These are phyloP conservation scores for Paramormyrops kingsleyae DNA, from an alignment of 2,113 vertebrate genomes.

Conservation along the genomic window DNA sequence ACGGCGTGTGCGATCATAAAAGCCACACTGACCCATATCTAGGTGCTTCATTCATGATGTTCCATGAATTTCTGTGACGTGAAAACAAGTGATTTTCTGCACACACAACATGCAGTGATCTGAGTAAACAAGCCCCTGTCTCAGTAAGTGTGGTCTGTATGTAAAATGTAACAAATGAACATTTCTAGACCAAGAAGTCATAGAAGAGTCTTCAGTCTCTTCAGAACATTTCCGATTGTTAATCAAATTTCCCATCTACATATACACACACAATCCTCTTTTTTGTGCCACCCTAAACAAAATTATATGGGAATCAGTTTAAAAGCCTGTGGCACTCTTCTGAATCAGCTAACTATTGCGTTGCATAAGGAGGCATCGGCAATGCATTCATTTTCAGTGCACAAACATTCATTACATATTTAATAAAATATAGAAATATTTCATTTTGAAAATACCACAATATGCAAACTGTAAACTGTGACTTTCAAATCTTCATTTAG, in stretches of 20 bases:
- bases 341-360: background rate
- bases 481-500: constrained; percentile 18
- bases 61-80: background rate
- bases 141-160: background rate
- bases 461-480: constrained; percentile 6
- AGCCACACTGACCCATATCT: background rate
- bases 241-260: background rate
- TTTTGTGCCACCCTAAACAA: background rate
- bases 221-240: background rate
- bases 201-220: background rate
- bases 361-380: background rate
- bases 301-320: background rate
- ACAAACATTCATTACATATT: background rate
- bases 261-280: background rate
- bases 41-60: background rate
- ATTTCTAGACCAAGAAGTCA: background rate
- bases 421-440: constrained; percentile 17
- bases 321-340: background rate
- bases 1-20: background rate
- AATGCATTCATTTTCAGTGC: background rate
- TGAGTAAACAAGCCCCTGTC: background rate
- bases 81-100: background rate
- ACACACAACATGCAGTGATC: background rate
- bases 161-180: background rate
- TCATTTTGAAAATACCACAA: constrained; percentile 5